These are phyloP conservation scores for Platycercus adscitus DNA, from an alignment of 2,113 vertebrate genomes.

Conservation along the genomic window DNA sequence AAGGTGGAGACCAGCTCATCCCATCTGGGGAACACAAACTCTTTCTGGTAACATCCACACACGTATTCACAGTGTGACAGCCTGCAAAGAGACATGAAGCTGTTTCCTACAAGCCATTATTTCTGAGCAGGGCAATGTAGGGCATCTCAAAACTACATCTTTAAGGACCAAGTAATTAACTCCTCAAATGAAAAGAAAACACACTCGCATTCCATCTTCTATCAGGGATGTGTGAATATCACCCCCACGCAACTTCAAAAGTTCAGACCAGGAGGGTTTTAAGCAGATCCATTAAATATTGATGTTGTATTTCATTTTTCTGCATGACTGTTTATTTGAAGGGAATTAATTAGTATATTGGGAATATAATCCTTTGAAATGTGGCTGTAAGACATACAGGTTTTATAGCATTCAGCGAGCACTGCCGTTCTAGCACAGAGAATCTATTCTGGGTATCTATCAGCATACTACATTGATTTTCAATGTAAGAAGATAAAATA, in stretches of 20 bases:
- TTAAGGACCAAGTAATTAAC: background rate
- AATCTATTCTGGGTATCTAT: background rate
- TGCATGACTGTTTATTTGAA: background rate
- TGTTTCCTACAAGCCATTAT: background rate
- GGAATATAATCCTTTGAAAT: background rate
- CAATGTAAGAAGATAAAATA: background rate
- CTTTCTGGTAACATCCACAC: background rate
- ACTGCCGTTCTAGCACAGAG: background rate
- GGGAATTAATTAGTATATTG: conserved; percentile 26
- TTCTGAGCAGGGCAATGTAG: background rate
- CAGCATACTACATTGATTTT: background rate
- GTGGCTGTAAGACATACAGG: background rate
- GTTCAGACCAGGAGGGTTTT: background rate
- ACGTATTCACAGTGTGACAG: fast-evolving
- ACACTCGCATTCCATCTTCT: background rate
- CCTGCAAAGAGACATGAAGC: background rate
- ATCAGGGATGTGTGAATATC: background rate
- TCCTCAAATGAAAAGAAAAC: conserved; percentile 8
- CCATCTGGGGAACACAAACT: background rate
- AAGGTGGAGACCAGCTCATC: background rate
- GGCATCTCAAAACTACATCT: background rate
- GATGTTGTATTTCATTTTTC: background rate
- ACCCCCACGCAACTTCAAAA: background rate
- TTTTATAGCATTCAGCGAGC: background rate
- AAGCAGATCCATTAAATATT: conserved; percentile 38